A percentile compares a stretch with the other conserved stretches of the same genome.
Evolutionary conservation across 2,888 invertebrate species (phyloP).

Genomic region (Harpalus rufipes): DNA sequence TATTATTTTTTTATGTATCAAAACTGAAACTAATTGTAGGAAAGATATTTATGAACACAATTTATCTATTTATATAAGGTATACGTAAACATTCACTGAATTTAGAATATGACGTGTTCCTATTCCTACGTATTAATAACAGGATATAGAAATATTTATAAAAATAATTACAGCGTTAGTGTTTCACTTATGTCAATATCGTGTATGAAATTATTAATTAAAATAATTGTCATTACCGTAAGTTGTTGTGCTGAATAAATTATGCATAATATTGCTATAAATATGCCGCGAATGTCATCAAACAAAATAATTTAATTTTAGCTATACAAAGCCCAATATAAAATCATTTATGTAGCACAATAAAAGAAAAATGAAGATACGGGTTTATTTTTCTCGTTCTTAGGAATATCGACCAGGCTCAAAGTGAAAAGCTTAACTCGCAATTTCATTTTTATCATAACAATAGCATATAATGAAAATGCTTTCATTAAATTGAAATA

Average conservation of each 20-base stretch:
- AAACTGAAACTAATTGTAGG: not conserved
- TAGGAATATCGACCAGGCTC: slow-evolving; percentile 42
- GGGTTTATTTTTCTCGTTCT: slow-evolving; percentile 3
- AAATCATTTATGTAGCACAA: slow-evolving; percentile 22
- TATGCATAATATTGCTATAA: not conserved
- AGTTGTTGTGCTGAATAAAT: not conserved
- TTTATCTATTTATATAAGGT: not conserved
- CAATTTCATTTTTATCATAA: slow-evolving; percentile 54
- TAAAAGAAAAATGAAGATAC: not conserved
- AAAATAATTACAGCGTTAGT: too few relatives aligned
- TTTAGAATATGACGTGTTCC: not conserved
- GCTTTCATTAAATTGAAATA: slow-evolving; percentile 32
- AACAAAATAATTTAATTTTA: not conserved
- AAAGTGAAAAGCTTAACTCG: slow-evolving; percentile 17
- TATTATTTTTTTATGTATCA: too few relatives aligned
- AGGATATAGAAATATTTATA: not conserved
- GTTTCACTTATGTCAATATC: not conserved
- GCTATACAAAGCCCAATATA: too few relatives aligned
- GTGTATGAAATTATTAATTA: not conserved
- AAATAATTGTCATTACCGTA: not conserved
- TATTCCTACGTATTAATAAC: not conserved
- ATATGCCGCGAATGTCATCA: not conserved
- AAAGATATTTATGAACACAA: not conserved
- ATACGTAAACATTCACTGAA: not conserved
- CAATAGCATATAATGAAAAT: not conserved